Base-by-base conservation (phyloP, 2,113 vertebrate species). In the Nothocercus nigrocapillus region DNA sequence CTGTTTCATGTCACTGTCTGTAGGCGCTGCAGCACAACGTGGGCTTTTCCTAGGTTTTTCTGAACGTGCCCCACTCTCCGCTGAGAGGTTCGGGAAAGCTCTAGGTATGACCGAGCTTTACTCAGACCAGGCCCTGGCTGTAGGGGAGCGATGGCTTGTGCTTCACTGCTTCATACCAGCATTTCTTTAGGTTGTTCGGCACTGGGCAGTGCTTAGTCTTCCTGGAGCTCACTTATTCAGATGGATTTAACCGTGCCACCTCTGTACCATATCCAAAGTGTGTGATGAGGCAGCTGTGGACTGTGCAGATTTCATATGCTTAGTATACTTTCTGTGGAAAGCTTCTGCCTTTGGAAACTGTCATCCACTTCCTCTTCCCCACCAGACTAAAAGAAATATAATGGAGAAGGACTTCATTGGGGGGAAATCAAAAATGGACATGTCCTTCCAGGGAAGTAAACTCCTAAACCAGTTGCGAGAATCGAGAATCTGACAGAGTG, bases 1-100 rank as follows among this genome's bases (percentile, higher is more conserved):
- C 79, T 96, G 82, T 92, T 97, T 89, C 47, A 18, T 28, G 38
- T 89, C 79, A 51, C 56, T 93, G 82, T 78, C 49, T 66, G 19
- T 47, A 72, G 17, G 0, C 42, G 38, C 38, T 56, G 51, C 30
- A 75, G 61, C 47, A 69, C 0, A 0, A 25, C 89, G 45, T 1
- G 1, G n/a, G 9, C 51, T 94, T 75, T 90, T 87, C 66, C 53
- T 38, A 79, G 74, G 42, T 64, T 90, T 76, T 95, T 79, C 63
- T 69, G 34, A 69, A 47, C 2, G 0, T 40, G 24, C 2, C 7
- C 25, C 18, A 2, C 27, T 73, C 85, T 75, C 68, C 70, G 28
- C 54, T 63, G 56, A 90, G 53, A 83, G 58, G 21, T 58, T 89
- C 82, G 77, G 89, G 89, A 96, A 92, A 90, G 44, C 66, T 79